Conservation (phyloP, 2,113 vertebrate species). For the Ciconia stormi region DNA sequence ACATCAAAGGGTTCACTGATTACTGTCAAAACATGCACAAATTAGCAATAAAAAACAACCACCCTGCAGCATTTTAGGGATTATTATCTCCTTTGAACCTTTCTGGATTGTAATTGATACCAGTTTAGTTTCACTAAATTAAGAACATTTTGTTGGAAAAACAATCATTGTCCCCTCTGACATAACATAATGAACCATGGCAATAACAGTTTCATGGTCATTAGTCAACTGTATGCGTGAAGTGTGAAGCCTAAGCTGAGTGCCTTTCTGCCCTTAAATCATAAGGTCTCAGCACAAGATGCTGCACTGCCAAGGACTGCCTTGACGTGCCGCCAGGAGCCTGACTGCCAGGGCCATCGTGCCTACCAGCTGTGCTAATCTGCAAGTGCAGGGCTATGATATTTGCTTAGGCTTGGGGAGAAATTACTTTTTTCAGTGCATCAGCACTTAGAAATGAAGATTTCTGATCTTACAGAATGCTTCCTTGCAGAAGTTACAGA, state of each 20-base stretch:
- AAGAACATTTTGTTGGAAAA: background rate
- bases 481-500: background rate
- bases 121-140: background rate
- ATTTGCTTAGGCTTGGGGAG: background rate
- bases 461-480: background rate
- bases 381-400: background rate
- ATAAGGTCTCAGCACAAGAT: background rate
- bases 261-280: background rate
- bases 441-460: background rate
- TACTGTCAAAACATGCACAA: background rate
- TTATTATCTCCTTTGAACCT: background rate
- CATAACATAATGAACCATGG: background rate
- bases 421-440: background rate
- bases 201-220: background rate
- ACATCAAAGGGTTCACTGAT: background rate
- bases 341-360: background rate
- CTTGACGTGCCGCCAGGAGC: fast-evolving
- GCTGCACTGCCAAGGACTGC: fast-evolving
- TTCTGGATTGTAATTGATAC: background rate
- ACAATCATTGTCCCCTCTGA: background rate
- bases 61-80: background rate
- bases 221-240: background rate
- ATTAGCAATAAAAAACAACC: background rate
- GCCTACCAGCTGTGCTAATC: background rate
- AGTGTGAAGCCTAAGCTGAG: background rate